Evolutionary conservation across 2,113 vertebrate species (phyloP), one percentile per base, ranked within the genome.

Genomic region (Jaculus jaculus): DNA sequence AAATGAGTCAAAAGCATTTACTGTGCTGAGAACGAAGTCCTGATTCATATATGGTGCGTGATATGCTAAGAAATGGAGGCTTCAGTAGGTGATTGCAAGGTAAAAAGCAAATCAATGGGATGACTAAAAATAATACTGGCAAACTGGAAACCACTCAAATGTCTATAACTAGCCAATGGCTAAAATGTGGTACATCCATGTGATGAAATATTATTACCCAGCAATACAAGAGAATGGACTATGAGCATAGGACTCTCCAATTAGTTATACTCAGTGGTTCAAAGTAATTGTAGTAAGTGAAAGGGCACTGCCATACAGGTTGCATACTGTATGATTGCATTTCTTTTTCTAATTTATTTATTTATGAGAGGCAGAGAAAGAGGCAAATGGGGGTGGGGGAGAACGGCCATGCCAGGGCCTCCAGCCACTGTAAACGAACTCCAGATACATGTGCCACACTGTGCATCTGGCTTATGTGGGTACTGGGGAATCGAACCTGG

Each of bases 1-100:
- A 82, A 90, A 92, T 92, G 28, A 71, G 30, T 78, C 34, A 84
- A 93, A 91, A 92, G 28, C 26, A 37, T 93, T 94, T 88, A 79
- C 54, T 96, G 54, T 83, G n/a, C 63, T 94, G 79, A 84, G 94
- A 89, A 84, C 17, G 68, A 87, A 89, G 84, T 37, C n/a, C 24
- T 61, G 83, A 21, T 87, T 87, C 72, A 82, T 58, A 79, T 17
- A 90, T 39, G 24, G n/a, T 79, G 30, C 73, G 58, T 69, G 26
- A 73, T 26, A 24, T 69, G 28, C 2, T 73, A 94, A 95, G 37
- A 87, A 74, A 83, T n/a, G 85, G 20, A 94, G 65, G 32, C 39
- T 84, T 88, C 77, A 93, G 47, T 34, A 42, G 69, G 93, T 18
- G 30, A 74, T 79, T 85, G 87, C 21, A 60, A 90, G 61, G 87